A percentile compares a stretch with the other conserved stretches of the same genome.
Evolutionary conservation across 2,113 vertebrate genomes (phyloP).

Genomic region (Anolis sagrei): DNA sequence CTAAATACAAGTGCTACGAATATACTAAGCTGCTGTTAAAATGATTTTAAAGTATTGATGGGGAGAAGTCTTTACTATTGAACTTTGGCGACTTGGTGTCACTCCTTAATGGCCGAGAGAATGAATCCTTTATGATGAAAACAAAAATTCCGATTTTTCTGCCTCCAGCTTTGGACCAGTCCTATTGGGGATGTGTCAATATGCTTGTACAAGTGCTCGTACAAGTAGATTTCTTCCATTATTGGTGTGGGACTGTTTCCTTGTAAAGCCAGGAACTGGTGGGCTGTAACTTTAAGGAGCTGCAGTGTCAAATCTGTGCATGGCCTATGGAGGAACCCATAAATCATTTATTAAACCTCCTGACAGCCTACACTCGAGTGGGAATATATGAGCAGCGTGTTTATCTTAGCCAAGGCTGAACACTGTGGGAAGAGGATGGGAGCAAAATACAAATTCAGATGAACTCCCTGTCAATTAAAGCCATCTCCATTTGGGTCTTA

Average conservation of each 20-base stretch:
- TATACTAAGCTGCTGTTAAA: neutral
- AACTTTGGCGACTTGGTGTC: neutral
- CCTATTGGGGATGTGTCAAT: neutral
- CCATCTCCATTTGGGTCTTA: neutral
- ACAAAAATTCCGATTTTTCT: neutral
- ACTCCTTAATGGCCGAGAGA: neutral
- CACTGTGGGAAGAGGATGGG: neutral
- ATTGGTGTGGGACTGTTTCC: neutral
- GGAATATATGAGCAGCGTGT: neutral
- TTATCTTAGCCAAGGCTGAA: neutral
- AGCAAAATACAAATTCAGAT: neutral
- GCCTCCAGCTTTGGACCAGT: neutral
- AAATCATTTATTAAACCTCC: neutral
- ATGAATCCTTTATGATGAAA: neutral
- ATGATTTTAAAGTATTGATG: neutral
- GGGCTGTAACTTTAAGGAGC: constrained; percentile 17
- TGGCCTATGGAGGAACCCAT: neutral
- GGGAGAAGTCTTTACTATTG: neutral
- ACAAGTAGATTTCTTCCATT: accelerated
- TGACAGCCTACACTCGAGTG: neutral
- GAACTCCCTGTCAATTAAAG: neutral
- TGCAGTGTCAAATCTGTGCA: neutral
- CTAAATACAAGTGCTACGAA: neutral
- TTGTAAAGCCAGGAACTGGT: neutral
- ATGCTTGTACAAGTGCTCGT: neutral